phyloP scores from a whole-genome alignment of 2,888 invertebrate species.

The Eupithecia inturbata region DNA sequence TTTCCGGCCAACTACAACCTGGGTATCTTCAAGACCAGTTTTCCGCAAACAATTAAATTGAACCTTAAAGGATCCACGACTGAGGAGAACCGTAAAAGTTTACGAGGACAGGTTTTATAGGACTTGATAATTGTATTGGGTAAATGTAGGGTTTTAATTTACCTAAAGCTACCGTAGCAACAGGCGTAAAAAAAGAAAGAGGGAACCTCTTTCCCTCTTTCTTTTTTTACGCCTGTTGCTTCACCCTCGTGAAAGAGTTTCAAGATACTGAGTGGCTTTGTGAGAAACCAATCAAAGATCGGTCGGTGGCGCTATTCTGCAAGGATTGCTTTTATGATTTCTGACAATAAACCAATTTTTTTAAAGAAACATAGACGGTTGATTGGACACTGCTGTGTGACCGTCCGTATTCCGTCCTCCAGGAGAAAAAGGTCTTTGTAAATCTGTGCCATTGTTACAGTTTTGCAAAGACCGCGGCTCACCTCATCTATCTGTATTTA shows the following conservation, averaged over 20 bases:
- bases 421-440: no score
- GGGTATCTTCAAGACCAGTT: not conserved
- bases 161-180: conserved; percentile 9
- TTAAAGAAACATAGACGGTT: no score
- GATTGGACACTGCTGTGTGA: not conserved
- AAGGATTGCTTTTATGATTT: not conserved
- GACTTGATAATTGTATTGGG: conserved; percentile 27
- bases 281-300: not conserved
- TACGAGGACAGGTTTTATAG: conserved; percentile 18
- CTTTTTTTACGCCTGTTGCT: no score
- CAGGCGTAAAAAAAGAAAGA: no score
- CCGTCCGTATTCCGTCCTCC: not conserved
- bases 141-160: conserved; percentile 19
- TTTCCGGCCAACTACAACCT: not conserved
- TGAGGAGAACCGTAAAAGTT: conserved; percentile 15
- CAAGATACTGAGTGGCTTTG: not conserved
- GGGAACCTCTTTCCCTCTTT: no score
- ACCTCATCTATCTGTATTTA: not conserved
- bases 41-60: conserved; percentile 8
- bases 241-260: not conserved
- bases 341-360: no score
- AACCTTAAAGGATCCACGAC: conserved; percentile 17
- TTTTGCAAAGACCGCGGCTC: not conserved
- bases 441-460: not conserved
- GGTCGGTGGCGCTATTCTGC: not conserved